phyloP scores from a whole-genome alignment of 1,140 invertebrate genomes.

The Frieseomelitta varia region DNA sequence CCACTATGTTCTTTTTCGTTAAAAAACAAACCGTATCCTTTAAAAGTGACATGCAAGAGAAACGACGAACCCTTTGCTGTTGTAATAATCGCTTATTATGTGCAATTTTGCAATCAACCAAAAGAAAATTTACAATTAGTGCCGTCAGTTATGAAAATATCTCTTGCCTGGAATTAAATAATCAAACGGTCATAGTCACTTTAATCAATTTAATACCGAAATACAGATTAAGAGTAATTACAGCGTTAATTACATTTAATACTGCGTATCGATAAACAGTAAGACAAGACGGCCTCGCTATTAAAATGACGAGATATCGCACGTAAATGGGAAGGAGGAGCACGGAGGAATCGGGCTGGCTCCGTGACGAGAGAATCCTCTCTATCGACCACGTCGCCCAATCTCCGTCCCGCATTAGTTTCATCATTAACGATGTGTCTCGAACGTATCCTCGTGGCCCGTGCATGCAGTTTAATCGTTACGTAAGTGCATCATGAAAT shows the following conservation, averaged over 20 bases:
- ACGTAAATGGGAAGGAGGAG: constrained; percentile 5
- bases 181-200: no score
- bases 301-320: constrained; percentile 32
- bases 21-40: no score
- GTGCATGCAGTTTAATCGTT: constrained; percentile 56
- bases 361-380: constrained; percentile 37
- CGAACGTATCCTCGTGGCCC: constrained; percentile 44
- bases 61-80: no score
- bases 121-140: no score
- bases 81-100: not conserved
- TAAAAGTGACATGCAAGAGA: no score
- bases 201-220: constrained; percentile 27
- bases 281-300: constrained; percentile 3
- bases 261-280: constrained; percentile 21
- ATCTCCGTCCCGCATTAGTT: constrained; percentile 67
- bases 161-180: no score
- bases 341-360: not conserved
- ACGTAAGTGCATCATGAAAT: constrained; percentile 66
- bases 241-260: constrained; percentile 24
- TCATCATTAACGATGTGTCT: constrained; percentile 59
- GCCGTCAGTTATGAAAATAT: no score
- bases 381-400: constrained; percentile 38
- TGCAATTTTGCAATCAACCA: no score
- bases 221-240: constrained; percentile 21
- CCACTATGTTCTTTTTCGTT: not conserved